These are phyloP conservation scores for Acanthacorydalis orientalis DNA, from an alignment of 2,888 invertebrate species.

Conservation along the genomic window DNA sequence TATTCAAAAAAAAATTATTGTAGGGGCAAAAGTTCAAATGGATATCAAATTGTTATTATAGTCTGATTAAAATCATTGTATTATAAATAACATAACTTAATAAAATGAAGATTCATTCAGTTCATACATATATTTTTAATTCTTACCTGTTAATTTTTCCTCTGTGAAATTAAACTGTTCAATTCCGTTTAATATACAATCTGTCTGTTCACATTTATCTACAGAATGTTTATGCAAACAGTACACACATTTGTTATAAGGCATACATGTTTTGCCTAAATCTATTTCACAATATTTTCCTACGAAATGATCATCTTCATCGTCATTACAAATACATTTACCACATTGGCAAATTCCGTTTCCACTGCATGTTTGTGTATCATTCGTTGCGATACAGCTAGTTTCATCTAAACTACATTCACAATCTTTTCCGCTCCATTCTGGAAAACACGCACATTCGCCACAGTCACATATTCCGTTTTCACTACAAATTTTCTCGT, in stretches of 20 bases:
- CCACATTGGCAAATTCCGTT: conserved; percentile 67
- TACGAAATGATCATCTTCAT: neutral
- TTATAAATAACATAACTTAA: too few relatives aligned
- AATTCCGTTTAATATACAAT: neutral
- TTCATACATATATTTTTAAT: too few relatives aligned
- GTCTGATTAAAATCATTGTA: too few relatives aligned
- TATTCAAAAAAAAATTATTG: too few relatives aligned
- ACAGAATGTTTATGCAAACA: neutral
- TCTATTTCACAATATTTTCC: neutral
- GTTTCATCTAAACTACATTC: conserved; percentile 33
- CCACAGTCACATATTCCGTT: conserved; percentile 64
- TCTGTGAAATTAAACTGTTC: neutral
- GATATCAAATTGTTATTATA: too few relatives aligned
- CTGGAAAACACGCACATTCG: conserved; percentile 44
- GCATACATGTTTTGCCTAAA: neutral
- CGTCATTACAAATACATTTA: conserved; percentile 8
- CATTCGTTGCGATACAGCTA: conserved; percentile 35
- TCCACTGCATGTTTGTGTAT: conserved; percentile 45
- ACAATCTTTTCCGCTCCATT: conserved; percentile 40
- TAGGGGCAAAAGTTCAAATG: too few relatives aligned
- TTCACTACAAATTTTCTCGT: conserved; percentile 35
- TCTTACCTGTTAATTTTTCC: neutral
- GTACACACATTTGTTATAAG: neutral
- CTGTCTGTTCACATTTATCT: neutral
- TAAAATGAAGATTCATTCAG: too few relatives aligned